Evolutionary conservation across 2,113 vertebrate species (phyloP), one percentile per base, ranked within the genome.

Genomic region (Macquaria australasica): DNA sequence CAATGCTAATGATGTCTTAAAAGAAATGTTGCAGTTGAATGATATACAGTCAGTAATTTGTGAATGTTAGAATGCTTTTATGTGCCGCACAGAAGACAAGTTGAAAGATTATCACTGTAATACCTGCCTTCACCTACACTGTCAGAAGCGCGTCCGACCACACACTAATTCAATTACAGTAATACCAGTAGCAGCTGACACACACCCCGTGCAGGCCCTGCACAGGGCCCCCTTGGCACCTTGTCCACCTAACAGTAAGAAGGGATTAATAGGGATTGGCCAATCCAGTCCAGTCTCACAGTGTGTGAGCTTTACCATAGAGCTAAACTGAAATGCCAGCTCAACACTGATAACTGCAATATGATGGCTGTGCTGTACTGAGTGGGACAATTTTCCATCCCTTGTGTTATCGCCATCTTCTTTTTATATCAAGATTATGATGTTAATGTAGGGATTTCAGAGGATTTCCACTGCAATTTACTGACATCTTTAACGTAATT

Each of bases 251-350:
- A 82, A 88, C 88, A 89, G 85, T 95, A 91, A 94, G 77, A 82
- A 66, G 88, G 91, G 94, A 94, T 95, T 95, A 95, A 84, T 86
- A 69, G 77, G 88, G 92, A 95, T 92, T 93, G 91, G 85, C 86
- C 82, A 92, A 95, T 93, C 80, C 92, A 56, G 82, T 77, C 82
- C 85, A 71, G 89, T 85, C 85, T 88, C 86, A 91, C 79, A 84
- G 92, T 88, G 87, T 87, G 88, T 84, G 87, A 86, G 89, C 82
- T 89, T 90, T 89, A 90, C 82, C 82, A 82, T 86, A 39, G 70
- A 82, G 74, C 74, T 89, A 84, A 91, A 53, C 76, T 90, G 76
- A 94, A 84, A 67, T 89, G 74, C 82, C 83, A 87, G 37, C 78
- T 84, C 76, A 85, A 73, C 72, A 79, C 48, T 58, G 62, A 87